Base-by-base conservation (phyloP, 2,797 vertebrate genomes). In the Melanotaenia pygmaea region DNA sequence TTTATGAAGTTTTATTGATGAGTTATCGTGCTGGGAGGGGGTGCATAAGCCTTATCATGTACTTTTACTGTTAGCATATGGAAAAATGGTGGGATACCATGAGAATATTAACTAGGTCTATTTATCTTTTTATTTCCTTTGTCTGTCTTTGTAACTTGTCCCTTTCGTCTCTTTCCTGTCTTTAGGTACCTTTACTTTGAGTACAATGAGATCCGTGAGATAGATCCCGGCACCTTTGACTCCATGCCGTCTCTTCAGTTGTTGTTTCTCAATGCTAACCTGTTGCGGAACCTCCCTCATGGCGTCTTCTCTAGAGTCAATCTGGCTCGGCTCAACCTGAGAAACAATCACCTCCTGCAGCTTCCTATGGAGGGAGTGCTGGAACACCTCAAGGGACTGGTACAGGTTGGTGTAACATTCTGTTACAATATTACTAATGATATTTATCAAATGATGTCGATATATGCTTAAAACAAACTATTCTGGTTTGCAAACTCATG, bases 211-310 rank as follows among this genome's bases (percentile, higher is more conserved):
- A 98, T 99, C 84, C 95, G 94, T 63, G 93, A 97, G 80, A 95
- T 99, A 9, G 95, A 96, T 67, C 95, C 97, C 0, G 97, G 96
- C 60, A 97, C 97, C 18, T 97, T 99, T 70, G 94, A 98, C 59
- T 93, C 95, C 0, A 97, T 99, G 97, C 96, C 97, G 38, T 96
- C 97, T 22, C 94, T 99, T 63, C 94, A 97, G 88, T 95, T 99
- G 79, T 88, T 99, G 69, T 98, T 99, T 88, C 96, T 99, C 68
- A 99, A 99, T 82, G 97, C 98, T 91, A 99, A 99, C 88, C 91
- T 98, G 67, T 94, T 99, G 83, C 95, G 94, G 77, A 97, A 95
- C 69, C 96, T 99, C 16, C 98, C 98, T 0, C 95, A 96, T 54
- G 96, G 97, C 0, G 95, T 98, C 7, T 99, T 99, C 2, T 93